phyloP scores from a whole-genome alignment of 2,888 invertebrate species.

The Yponomeuta plumbellus region DNA sequence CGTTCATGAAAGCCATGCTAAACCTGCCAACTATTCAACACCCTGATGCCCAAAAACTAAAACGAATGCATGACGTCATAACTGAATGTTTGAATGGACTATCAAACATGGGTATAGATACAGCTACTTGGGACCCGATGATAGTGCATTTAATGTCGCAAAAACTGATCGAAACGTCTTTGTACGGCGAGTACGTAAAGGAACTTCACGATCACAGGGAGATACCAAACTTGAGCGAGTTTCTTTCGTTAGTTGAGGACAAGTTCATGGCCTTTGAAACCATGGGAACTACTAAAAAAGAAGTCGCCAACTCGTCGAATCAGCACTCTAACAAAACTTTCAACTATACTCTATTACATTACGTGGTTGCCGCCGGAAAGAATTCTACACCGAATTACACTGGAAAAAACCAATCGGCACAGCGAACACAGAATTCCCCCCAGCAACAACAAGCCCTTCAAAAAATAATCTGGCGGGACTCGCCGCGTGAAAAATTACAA shows the following conservation, averaged over 20 bases:
- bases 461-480: conserved; percentile 25
- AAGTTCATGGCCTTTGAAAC: conserved; percentile 8
- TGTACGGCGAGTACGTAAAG: background rate
- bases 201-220: background rate
- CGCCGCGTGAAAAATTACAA: conserved; percentile 1
- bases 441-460: conserved; percentile 24
- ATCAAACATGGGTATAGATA: background rate
- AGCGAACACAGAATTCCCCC: no score
- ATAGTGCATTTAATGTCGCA: conserved; percentile 1
- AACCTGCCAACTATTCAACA: no score
- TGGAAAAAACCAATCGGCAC: no score
- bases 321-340: no score
- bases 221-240: background rate
- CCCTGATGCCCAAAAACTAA: no score
- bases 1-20: no score
- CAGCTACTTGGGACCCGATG: background rate
- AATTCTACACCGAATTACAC: no score
- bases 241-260: background rate
- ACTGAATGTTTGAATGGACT: conserved; percentile 16
- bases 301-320: no score
- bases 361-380: no score
- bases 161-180: background rate
- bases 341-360: no score
- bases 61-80: conserved; percentile 18
- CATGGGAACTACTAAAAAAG: background rate